Base-by-base conservation (phyloP, 2,797 vertebrate species). In the Crax fasciolata region DNA sequence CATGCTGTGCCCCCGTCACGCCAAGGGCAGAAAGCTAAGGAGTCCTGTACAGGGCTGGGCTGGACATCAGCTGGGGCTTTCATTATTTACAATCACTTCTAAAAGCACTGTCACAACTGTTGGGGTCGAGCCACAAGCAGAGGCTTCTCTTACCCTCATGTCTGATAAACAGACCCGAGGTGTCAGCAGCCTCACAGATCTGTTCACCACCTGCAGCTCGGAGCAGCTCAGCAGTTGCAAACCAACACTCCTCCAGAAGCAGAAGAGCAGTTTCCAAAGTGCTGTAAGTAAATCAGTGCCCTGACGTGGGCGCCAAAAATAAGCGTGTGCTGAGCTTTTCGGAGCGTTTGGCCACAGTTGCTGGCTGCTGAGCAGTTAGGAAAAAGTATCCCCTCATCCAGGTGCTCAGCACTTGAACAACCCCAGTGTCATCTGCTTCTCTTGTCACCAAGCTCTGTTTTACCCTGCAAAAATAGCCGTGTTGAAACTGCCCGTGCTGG, bases 301-400 rank as follows among this genome's bases (percentile, higher is more conserved):
- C 82, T 94, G 84, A 93, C 48, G 28, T 59, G 35, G 32, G 51
- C 70, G 87, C 87, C 89, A 89, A 92, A 96, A 96, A 97, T 96
- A 94, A 92, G 43, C 23, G 2, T 5, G 57, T 65, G 43, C 81
- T 91, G 92, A 93, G 70, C 82, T 92, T 65, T 75, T 58, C 68
- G 67, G 65, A 87, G 86, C 11, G 0, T 61, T 86, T 79, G 92
- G 82, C 49, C 68, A 67, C 76, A 91, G 89, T 91, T 92, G 86
- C 59, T 92, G 91, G 13, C 65, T 88, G 80, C 59, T 87, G 85
- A 67, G 14, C 11, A 1, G 24, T 74, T 87, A n/a, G 84, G 86
- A 82, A 91, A 90, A 83, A 3, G 6, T 58, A 74, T 83, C 75
- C 65, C 70, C 35, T 80, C 65, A 19, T 91, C 62, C 92, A 93